Percentiles rank a stretch among this genome's conserved stretches.
These are phyloP conservation scores for Chiridota heheva DNA, from an alignment of 35 echinoderm and acorn worm genomes.

Conservation along the genomic window DNA sequence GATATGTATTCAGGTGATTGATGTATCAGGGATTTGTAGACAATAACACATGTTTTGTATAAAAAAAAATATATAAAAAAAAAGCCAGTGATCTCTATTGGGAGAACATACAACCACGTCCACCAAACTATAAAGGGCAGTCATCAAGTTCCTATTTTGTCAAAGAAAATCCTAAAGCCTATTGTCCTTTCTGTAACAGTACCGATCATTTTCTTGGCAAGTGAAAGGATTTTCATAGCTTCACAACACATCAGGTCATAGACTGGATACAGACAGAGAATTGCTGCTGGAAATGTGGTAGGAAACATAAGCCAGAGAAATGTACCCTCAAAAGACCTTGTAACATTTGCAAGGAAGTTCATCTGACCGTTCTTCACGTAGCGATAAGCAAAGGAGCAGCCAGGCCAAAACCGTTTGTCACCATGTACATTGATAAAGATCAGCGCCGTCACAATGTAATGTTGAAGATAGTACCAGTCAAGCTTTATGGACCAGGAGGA, in stretches of 20 bases:
- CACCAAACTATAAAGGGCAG: background rate
- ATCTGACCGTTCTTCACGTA: slow-evolving; percentile 28
- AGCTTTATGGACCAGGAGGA: background rate
- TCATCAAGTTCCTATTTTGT: background rate
- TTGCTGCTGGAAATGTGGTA: no score
- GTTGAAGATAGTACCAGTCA: background rate
- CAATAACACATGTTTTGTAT: no score
- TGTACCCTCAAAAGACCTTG: slow-evolving; percentile 16
- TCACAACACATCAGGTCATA: background rate
- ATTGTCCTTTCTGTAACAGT: slow-evolving; percentile 39
- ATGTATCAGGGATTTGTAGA: no score
- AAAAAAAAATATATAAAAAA: no score
- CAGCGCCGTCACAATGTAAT: no score
- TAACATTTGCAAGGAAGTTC: slow-evolving; percentile 11
- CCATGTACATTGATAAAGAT: background rate
- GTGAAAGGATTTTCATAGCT: slow-evolving; percentile 3
- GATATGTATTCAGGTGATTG: no score
- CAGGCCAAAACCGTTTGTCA: background rate
- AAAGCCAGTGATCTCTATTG: slow-evolving; percentile 20
- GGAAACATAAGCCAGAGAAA: background rate
- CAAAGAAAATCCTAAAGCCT: slow-evolving; percentile 13
- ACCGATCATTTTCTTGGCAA: slow-evolving; percentile 26
- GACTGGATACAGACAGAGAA: no score
- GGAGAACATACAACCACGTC: background rate
- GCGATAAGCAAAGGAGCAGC: background rate